Conservation (phyloP, 2,797 vertebrate genomes). For the Novumbra hubbsi region DNA sequence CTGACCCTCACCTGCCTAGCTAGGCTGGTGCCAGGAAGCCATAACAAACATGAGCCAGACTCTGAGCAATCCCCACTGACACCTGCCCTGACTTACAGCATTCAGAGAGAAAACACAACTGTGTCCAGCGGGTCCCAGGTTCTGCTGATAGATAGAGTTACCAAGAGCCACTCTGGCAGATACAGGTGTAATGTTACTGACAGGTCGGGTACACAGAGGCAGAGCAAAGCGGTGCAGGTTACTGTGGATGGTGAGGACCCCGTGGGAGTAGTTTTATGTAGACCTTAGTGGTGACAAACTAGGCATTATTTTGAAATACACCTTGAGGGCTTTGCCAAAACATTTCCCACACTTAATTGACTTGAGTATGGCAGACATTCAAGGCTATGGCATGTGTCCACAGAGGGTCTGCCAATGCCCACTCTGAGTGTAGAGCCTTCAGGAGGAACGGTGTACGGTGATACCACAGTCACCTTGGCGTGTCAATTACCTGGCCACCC, state of each 20-base stretch:
- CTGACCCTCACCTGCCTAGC: constrained; percentile 15
- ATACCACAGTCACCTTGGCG: constrained; percentile 5
- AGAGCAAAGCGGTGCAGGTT: constrained; percentile 55
- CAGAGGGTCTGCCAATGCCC: constrained; percentile 8
- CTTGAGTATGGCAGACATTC: background rate
- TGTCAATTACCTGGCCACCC: constrained; percentile 13
- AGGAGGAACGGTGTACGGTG: background rate
- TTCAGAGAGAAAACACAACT: constrained; percentile 12
- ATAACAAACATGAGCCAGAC: background rate
- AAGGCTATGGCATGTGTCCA: background rate
- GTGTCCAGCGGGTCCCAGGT: constrained; percentile 15
- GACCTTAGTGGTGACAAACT: background rate
- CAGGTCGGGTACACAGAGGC: constrained; percentile 53
- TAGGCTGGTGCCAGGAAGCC: background rate
- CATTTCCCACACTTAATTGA: background rate
- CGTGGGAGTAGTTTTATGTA: constrained; percentile 25
- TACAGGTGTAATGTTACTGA: constrained; percentile 63
- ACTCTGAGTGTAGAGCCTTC: constrained; percentile 7
- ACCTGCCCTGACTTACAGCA: constrained; percentile 9
- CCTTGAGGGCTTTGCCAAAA: background rate
- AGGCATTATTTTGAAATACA: background rate
- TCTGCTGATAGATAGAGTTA: constrained; percentile 41
- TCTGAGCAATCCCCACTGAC: constrained; percentile 1
- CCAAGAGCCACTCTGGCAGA: constrained; percentile 43
- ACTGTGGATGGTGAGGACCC: constrained; percentile 66